Evolutionary conservation across 2,113 vertebrate species (phyloP).

Genomic region (Anolis sagrei): DNA sequence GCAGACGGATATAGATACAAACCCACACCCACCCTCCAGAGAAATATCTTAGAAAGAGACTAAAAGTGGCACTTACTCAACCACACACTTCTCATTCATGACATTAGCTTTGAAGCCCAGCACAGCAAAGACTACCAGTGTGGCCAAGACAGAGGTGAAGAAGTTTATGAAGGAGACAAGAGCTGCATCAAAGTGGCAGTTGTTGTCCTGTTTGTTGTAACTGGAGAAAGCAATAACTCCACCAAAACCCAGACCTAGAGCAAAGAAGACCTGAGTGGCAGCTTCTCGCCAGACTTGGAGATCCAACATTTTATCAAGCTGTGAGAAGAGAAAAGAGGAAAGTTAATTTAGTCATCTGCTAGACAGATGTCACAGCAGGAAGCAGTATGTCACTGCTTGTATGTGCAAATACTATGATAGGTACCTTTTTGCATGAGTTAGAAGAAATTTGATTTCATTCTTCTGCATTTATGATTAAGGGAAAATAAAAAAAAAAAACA

Average conservation of each 20-base stretch:
- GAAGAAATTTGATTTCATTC: not conserved
- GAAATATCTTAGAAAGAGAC: not conserved
- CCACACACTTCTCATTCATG: slow-evolving; percentile 98
- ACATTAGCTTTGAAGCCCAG: slow-evolving; percentile 98
- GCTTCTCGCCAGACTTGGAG: slow-evolving; percentile 97
- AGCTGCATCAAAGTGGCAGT: slow-evolving; percentile 96
- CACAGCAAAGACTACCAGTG: slow-evolving; percentile 96
- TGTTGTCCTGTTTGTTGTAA: slow-evolving; percentile 99
- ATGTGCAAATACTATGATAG: not conserved
- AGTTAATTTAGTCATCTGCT: not conserved
- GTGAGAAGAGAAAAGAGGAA: slow-evolving; percentile 7
- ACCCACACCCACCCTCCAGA: not conserved
- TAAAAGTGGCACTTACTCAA: slow-evolving; percentile 86
- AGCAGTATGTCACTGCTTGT: not conserved
- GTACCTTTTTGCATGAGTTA: not conserved
- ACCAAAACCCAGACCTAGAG: slow-evolving; percentile 93
- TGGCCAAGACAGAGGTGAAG: slow-evolving; percentile 94
- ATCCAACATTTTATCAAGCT: slow-evolving; percentile 99
- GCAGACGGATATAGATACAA: too few species aligned
- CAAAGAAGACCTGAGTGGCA: slow-evolving; percentile 97
- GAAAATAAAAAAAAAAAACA: not conserved
- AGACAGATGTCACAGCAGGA: not conserved
- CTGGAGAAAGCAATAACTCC: slow-evolving; percentile 99
- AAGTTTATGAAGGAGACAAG: slow-evolving; percentile 98
- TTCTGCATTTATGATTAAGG: not conserved